Evolutionary conservation across 2,797 vertebrate genomes (phyloP).

Genomic region (Manis crassicaudata): DNA sequence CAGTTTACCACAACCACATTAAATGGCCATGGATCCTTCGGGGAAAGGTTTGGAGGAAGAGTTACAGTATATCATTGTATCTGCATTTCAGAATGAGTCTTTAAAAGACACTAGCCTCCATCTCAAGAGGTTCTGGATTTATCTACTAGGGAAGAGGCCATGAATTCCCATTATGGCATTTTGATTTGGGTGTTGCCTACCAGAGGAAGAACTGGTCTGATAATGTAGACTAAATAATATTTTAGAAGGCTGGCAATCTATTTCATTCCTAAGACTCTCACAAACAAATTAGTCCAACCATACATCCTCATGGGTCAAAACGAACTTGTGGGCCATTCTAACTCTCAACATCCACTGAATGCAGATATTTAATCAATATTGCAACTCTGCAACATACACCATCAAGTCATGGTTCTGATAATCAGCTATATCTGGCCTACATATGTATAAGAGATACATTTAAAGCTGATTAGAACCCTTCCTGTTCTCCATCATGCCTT

Average conservation of each 20-base stretch:
- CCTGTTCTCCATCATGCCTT: not conserved
- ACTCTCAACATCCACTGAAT: not conserved
- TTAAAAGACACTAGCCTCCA: not conserved
- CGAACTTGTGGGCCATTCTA: not conserved
- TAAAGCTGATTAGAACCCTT: not conserved
- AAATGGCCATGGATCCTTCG: not conserved
- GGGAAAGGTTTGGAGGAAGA: not conserved
- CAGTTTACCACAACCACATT: not conserved
- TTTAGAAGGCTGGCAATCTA: not conserved
- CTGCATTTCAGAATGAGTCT: not conserved
- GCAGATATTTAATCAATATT: not conserved
- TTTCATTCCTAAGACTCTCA: not conserved
- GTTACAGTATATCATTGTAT: not conserved
- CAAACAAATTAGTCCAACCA: not conserved
- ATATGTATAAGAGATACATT: not conserved
- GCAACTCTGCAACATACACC: not conserved
- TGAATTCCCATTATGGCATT: not conserved
- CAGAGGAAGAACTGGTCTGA: not conserved
- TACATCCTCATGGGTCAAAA: not conserved
- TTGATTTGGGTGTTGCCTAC: not conserved
- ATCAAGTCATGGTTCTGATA: not conserved
- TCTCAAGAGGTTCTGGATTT: conserved; percentile 1
- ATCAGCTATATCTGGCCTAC: not conserved
- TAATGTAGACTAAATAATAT: not conserved
- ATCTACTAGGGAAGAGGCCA: not conserved